Percentiles rank a stretch among this genome's conserved stretches.
Evolutionary conservation across 2,797 vertebrate genomes (phyloP).

Genomic region (Perodicticus potto): DNA sequence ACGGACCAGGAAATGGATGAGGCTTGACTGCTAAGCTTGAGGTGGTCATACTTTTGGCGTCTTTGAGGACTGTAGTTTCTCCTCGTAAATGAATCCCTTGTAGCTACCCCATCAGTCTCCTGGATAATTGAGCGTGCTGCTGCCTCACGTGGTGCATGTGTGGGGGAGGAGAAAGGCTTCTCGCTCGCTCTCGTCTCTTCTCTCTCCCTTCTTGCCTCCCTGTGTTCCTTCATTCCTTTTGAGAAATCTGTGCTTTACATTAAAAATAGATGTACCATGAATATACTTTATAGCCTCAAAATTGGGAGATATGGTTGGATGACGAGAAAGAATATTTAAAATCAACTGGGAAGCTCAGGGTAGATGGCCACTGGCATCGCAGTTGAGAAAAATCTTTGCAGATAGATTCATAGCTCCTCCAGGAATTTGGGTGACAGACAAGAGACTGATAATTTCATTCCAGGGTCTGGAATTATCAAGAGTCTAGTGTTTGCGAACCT

Average conservation of each 20-base stretch:
- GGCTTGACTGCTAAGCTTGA: not conserved
- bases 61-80: not conserved
- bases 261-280: not conserved
- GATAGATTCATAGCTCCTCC: not conserved
- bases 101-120: not conserved
- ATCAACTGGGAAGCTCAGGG: not conserved
- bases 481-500: not conserved
- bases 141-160: not conserved
- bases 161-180: not conserved
- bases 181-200: rapidly evolving
- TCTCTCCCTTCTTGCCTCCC: rapidly evolving
- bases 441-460: not conserved
- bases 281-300: not conserved
- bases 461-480: not conserved
- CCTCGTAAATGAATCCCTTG: not conserved
- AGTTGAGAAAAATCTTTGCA: not conserved
- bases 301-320: not conserved
- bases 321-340: constrained; percentile 50
- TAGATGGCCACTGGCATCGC: not conserved
- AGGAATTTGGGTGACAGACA: not conserved
- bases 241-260: not conserved
- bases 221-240: not conserved
- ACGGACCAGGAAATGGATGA: not conserved
- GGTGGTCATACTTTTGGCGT: not conserved
- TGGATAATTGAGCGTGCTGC: not conserved